Evolutionary conservation across 2,888 invertebrate genomes (phyloP), one percentile per base, ranked within the genome.

Genomic region (Drosophila atripex): DNA sequence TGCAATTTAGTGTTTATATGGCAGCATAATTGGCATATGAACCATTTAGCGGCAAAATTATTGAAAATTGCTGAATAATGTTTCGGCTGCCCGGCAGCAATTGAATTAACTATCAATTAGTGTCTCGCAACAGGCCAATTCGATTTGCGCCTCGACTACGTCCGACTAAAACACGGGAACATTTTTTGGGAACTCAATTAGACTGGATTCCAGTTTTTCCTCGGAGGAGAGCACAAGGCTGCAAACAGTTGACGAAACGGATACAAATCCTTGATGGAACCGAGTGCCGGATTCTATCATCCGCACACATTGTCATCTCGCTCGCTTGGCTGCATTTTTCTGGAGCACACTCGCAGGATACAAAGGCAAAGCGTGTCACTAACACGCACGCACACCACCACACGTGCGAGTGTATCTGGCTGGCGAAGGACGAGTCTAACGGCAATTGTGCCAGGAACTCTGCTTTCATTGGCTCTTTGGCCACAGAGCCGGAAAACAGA

Each of bases 341-440:
- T 78, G 64, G 70, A 85, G 71, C 75, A 82, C 50, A 65, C 60
- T 43, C 63, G 54, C 57, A 30, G 38, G 38, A 18, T 39, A 47
- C 54, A 50, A 49, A 76, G 75, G 58, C 72, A 63, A 84, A 76
- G 68, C 65, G 60, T 80, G 78, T 80, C 78, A 80, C 23, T 55
- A 39, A 58, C 78, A 82, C 64, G 58, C 54, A 50, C 57, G 28
- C 28, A 28, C 49, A 58, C 55, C 46, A 53, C 46, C 45, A 18
- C 28, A 56, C 49, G 18, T 51, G 25, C 1, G 12, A 32, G 7
- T 21, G 14, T 12, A 46, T 54, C 23, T 35, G 25, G 35, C 38
- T 7, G 21, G 9, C 45, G 35, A 38, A 47, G 52, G 46, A 39
- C 46, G 43, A 54, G 16, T 60, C 63, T 49, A 46, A n/a, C 39